Evolutionary conservation across 2,888 invertebrate species (phyloP), one percentile per base, ranked within the genome.

Genomic region (Phalera bucephala): DNA sequence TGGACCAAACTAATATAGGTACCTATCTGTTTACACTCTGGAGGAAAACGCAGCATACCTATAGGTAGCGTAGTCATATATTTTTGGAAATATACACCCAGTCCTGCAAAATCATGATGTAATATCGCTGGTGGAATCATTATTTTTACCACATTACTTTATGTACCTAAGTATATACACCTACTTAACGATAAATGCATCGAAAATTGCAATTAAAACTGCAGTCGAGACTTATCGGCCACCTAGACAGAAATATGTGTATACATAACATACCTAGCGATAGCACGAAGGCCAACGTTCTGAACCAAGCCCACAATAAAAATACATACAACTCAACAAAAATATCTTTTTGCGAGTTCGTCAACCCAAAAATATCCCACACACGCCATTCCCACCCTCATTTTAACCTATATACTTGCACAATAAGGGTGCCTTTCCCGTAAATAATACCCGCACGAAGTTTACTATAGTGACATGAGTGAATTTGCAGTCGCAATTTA

Each of bases 401-500:
- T 64, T 44, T 45, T 33, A 40, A 53, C 42, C 41, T 49, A 50
- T 46, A 43, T 40, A 49, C 45, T 43, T 45, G 21, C 43, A 29
- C 56, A 49, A 36, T 52, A 54, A 58, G 55, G 56, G 36, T 48
- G 25, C 36, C 50, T 64, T 67, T 84, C 48, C 64, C 64, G 37
- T 64, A 72, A 48, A 54, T 37, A 15, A 31, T 28, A 30, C 31
- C 20, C 33, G 37, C 45, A 33, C 58, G 68, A 72, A 69, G 68
- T 71, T 72, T 51, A 64, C 53, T 45, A 55, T 63, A 51, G 49
- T 43, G 63, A 79, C 75, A 72, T 74, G 64, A 56, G 79, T 63
- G 70, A 53, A 61, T 63, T 78, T 82, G 79, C 70, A 78, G 56
- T 57, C 75, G 70, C 81, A 73, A 64, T 60, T 71, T 74, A 73